Evolutionary conservation across 37 sponge, comb jelly and placozoan genomes (phyloP).

Genomic region (Hexactinellida sp.): DNA sequence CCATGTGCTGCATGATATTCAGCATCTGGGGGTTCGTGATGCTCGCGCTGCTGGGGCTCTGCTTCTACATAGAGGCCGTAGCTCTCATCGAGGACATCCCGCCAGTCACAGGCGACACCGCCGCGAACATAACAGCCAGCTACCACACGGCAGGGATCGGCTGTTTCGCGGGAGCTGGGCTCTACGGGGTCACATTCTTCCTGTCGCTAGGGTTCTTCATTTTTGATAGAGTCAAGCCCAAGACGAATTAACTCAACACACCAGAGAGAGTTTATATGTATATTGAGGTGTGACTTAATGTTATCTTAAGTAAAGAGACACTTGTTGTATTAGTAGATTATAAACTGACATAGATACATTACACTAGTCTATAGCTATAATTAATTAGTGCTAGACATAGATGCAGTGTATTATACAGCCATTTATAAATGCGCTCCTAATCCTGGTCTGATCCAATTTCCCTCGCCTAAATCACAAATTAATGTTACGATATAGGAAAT

Average conservation of each 20-base stretch:
- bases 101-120: background rate
- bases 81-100: constrained; percentile 49
- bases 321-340: background rate
- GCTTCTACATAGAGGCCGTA: constrained; percentile 42
- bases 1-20: constrained; percentile 42
- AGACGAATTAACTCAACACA: background rate
- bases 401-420: too few species aligned
- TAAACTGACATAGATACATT: too few species aligned
- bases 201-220: background rate
- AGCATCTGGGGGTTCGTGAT: constrained; percentile 48
- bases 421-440: too few species aligned
- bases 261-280: background rate
- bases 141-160: background rate
- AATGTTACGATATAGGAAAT: too few species aligned
- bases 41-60: constrained; percentile 48
- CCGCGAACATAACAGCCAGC: background rate
- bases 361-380: too few species aligned
- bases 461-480: too few species aligned
- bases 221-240: background rate
- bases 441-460: too few species aligned
- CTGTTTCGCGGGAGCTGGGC: background rate
- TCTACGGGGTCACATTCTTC: background rate
- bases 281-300: background rate
- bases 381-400: too few species aligned
- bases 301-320: background rate